Percentiles rank a stretch among this genome's conserved stretches.
phyloP scores from a whole-genome alignment of 2,113 vertebrate genomes.

The Rhynchopsitta pachyrhyncha region DNA sequence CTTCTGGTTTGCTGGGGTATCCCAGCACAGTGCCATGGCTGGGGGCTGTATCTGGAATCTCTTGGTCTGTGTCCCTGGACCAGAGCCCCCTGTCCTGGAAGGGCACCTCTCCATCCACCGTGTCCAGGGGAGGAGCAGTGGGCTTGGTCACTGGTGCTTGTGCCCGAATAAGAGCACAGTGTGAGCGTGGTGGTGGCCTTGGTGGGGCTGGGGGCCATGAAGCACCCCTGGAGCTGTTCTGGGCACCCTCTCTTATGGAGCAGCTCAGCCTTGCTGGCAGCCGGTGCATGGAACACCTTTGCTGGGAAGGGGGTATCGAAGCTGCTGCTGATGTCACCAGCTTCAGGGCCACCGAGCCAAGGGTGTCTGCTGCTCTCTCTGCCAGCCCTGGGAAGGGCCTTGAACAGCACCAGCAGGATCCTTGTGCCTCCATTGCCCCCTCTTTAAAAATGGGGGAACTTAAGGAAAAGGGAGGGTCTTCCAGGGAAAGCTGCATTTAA shows the following conservation, averaged over 20 bases:
- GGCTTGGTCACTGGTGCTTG: fast-evolving
- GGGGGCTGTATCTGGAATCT: neutral
- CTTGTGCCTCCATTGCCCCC: fast-evolving
- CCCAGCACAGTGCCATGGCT: fast-evolving
- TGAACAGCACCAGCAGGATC: neutral
- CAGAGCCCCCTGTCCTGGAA: neutral
- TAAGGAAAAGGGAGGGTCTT: neutral
- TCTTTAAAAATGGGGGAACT: neutral
- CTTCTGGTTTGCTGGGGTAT: fast-evolving
- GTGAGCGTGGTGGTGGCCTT: too few relatives aligned
- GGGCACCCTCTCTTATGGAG: fast-evolving
- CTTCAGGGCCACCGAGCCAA: neutral
- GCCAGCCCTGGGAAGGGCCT: neutral
- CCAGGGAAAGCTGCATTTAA: neutral
- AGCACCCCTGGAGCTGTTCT: fast-evolving
- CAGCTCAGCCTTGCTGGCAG: fast-evolving
- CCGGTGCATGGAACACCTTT: fast-evolving
- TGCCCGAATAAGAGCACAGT: fast-evolving
- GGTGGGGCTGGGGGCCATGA: neutral
- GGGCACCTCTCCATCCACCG: neutral
- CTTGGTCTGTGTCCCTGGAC: fast-evolving
- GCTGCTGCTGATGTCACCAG: neutral
- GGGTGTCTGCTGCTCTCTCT: neutral
- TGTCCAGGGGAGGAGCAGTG: neutral
- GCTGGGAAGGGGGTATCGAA: fast-evolving